Evolutionary conservation across 1,140 invertebrate species (phyloP), one percentile per base, ranked within the genome.

Genomic region (Lanistes nyassanus): DNA sequence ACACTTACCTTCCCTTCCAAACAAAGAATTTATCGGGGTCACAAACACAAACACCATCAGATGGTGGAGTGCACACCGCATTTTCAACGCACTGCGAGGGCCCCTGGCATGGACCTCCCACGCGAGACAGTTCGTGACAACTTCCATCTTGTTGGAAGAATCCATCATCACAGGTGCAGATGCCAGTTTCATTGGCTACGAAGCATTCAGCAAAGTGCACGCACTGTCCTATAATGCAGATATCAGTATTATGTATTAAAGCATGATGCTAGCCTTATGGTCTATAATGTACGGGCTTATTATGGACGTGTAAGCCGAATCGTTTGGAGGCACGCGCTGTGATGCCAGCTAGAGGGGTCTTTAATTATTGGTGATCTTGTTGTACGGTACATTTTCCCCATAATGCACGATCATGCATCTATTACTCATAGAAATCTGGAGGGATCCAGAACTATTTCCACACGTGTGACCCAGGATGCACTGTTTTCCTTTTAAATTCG

Each of bases 21-120:
- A 47, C 58, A 31, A 51, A 71, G 56, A 70, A 78, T 11, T 66
- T 42, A 1, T 60, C 76, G 21, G 37, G 37, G 23, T 78, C 65
- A 58, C 76, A 78, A 2, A 75, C 53, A 37, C 76, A 78, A 11
- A 68, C 37, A 21, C 76, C 51, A 0, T 42, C 70, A 39, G 72
- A 70, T 13, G 58, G 34, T 37, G 62, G 51, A 29, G 74, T 74
- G 65, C 76, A 78, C n/a, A 69, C 76, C 5, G 76, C 66, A 56
- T 78, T 70, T n/a, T 21, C 37, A 6, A 78, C 76, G 37, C 76
- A 78, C 58, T 78, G 76, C 2, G 67, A 58, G 19, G 26, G 66
- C 23, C 60, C 56, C 3, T 26, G 64, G 68, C 76, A 78, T 23
- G 47, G 72, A 19, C 72, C 55, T 3, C 76, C 76, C 29, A 69